Conservation (phyloP, 2,888 invertebrate genomes). For the Lordiphosa andalusiaca region DNA sequence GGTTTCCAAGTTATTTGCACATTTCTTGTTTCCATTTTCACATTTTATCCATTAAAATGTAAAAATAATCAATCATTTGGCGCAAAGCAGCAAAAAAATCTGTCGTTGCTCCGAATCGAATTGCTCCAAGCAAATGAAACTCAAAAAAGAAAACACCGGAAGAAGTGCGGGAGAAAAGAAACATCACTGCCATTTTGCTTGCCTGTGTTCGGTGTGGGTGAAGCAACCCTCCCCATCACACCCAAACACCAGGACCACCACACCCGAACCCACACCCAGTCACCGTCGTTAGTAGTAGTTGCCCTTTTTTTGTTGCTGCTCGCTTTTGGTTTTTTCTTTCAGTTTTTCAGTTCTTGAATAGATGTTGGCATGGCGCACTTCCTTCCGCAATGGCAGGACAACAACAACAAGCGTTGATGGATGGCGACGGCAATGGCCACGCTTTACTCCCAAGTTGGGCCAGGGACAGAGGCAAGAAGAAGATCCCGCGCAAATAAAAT, state of each 20-base stretch:
- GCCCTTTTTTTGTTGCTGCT: constrained; percentile 46
- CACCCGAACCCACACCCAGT: constrained; percentile 9
- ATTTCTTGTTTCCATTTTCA: constrained; percentile 4
- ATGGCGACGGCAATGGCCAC: constrained; percentile 36
- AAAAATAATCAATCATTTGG: constrained; percentile 53
- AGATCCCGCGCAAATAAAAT: constrained; percentile 63
- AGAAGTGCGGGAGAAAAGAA: constrained; percentile 42
- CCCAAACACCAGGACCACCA: constrained; percentile 7
- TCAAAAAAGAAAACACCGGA: constrained; percentile 14
- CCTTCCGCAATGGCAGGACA: constrained; percentile 43
- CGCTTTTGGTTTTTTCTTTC: constrained; percentile 30
- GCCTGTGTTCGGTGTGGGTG: constrained; percentile 13
- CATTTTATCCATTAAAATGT: constrained; percentile 14
- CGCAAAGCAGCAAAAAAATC: constrained; percentile 23
- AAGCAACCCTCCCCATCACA: constrained; percentile 9
- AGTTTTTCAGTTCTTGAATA: constrained; percentile 32
- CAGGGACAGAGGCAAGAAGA: constrained; percentile 19
- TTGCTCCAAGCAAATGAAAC: constrained; percentile 7
- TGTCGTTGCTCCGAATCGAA: background rate
- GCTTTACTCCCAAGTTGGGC: constrained; percentile 27
- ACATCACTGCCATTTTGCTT: constrained; percentile 47
- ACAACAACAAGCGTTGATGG: constrained; percentile 35
- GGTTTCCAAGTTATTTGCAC: background rate
- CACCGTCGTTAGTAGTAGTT: constrained; percentile 40
- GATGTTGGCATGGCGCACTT: constrained; percentile 58